Evolutionary conservation across 2,113 vertebrate species (phyloP).

Genomic region (Aphyosemion australe): DNA sequence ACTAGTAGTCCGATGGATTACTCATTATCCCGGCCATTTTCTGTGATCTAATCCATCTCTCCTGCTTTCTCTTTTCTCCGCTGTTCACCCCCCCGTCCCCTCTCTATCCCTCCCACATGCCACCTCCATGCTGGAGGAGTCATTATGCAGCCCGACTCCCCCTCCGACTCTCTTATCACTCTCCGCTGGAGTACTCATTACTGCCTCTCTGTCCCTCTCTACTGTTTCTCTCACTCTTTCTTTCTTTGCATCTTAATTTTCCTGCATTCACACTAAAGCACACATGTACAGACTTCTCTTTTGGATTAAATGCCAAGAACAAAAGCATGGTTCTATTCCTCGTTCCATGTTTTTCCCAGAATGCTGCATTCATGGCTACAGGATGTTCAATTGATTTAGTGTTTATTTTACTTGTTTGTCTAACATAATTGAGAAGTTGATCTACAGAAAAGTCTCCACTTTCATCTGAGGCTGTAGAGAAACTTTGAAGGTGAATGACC

Average conservation of each 20-base stretch:
- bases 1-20: constrained; percentile 28
- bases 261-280: constrained; percentile 17
- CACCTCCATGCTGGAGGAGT: constrained; percentile 65
- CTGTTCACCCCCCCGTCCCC: constrained; percentile 22
- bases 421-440: background rate
- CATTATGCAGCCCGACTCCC: constrained; percentile 63
- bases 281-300: background rate
- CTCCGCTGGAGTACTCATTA: constrained; percentile 71
- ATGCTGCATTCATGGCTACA: background rate
- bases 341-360: background rate
- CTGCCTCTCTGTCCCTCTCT: constrained; percentile 47
- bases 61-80: constrained; percentile 37
- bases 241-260: constrained; percentile 49
- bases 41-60: constrained; percentile 46
- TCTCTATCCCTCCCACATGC: constrained; percentile 54
- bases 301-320: constrained; percentile 1
- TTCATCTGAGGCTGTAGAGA: too few species aligned
- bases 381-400: background rate
- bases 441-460: background rate
- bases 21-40: constrained; percentile 46
- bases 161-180: constrained; percentile 64
- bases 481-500: too few species aligned
- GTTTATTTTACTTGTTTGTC: background rate
- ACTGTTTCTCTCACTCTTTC: constrained; percentile 31
- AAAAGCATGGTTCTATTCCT: background rate